Percentiles rank a stretch among this genome's conserved stretches.
Evolutionary conservation across 2,888 invertebrate genomes (phyloP).

Genomic region (Sesia bembeciformis): DNA sequence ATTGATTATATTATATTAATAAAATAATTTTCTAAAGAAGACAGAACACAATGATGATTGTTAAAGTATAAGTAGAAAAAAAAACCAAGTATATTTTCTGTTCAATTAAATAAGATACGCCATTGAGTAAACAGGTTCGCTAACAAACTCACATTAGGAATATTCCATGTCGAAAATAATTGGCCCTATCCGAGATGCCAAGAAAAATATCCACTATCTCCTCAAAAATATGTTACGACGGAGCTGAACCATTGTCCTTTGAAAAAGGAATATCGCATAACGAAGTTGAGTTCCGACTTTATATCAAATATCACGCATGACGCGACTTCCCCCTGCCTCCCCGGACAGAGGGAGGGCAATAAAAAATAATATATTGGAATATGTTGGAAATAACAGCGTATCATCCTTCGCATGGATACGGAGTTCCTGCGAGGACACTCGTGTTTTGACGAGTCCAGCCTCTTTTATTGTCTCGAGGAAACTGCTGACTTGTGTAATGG

Average conservation of each 20-base stretch:
- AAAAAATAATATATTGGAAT: slow-evolving; percentile 77
- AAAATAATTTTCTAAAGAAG: no score
- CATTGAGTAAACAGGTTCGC: slow-evolving; percentile 8
- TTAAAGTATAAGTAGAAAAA: no score
- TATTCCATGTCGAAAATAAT: slow-evolving; percentile 60
- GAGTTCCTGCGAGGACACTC: slow-evolving; percentile 48
- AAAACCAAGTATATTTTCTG: not conserved
- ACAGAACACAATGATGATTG: no score
- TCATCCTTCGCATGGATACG: slow-evolving; percentile 64
- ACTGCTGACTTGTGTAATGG: slow-evolving; percentile 50
- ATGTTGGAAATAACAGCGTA: slow-evolving; percentile 75
- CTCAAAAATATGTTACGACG: slow-evolving; percentile 63
- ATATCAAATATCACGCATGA: slow-evolving; percentile 75
- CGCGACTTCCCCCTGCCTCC: slow-evolving; percentile 44
- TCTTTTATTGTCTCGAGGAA: slow-evolving; percentile 57
- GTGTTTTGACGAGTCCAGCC: slow-evolving; percentile 62
- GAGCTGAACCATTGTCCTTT: slow-evolving; percentile 66
- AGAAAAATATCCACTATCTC: slow-evolving; percentile 62
- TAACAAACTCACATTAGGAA: slow-evolving; percentile 55
- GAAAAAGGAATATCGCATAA: slow-evolving; percentile 73
- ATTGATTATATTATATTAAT: no score
- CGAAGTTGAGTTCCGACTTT: slow-evolving; percentile 73
- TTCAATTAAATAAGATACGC: not conserved
- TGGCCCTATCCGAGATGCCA: slow-evolving; percentile 52
- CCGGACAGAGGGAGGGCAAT: slow-evolving; percentile 51